A percentile compares a stretch with the other conserved stretches of the same genome.
Conservation (phyloP, 2,888 invertebrate species). For the Acholoe squamosa region DNA sequence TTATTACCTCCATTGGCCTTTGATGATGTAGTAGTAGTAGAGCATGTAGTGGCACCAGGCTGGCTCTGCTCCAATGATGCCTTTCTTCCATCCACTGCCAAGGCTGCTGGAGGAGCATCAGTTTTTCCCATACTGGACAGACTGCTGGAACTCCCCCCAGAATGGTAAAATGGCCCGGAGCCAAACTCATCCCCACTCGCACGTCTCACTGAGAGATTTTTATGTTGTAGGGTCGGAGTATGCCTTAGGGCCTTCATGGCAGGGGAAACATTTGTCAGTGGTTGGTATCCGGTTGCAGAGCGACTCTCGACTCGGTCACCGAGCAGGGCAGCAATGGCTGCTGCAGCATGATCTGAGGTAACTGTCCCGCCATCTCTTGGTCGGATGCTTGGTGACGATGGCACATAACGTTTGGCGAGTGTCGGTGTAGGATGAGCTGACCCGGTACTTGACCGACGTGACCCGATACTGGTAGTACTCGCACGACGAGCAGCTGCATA, state of each 20-base stretch:
- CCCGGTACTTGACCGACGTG: conserved; percentile 34
- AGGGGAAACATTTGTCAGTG: not conserved
- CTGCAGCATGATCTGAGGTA: not conserved
- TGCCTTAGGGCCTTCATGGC: conserved; percentile 9
- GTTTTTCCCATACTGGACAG: conserved; percentile 37
- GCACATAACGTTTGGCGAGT: conserved; percentile 26
- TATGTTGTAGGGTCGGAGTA: not conserved
- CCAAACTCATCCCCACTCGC: conserved; percentile 45
- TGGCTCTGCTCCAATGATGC: conserved; percentile 30
- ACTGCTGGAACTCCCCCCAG: conserved; percentile 42
- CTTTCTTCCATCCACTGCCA: not conserved
- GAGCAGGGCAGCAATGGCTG: conserved; percentile 38
- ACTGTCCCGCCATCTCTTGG: not conserved
- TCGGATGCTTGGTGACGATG: conserved; percentile 21
- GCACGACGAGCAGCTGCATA: not conserved
- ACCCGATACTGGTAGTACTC: not conserved
- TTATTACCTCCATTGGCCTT: not conserved
- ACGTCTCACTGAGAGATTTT: not conserved
- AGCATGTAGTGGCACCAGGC: not conserved
- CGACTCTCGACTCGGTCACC: not conserved
- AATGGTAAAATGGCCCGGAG: conserved; percentile 35
- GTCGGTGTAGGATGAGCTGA: not conserved
- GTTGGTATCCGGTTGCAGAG: conserved; percentile 11
- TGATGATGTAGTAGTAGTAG: not conserved
- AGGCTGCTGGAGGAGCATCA: not conserved